Conservation (phyloP, 37 sponge, comb jelly and placozoan species). For the Oopsacas minuta region DNA sequence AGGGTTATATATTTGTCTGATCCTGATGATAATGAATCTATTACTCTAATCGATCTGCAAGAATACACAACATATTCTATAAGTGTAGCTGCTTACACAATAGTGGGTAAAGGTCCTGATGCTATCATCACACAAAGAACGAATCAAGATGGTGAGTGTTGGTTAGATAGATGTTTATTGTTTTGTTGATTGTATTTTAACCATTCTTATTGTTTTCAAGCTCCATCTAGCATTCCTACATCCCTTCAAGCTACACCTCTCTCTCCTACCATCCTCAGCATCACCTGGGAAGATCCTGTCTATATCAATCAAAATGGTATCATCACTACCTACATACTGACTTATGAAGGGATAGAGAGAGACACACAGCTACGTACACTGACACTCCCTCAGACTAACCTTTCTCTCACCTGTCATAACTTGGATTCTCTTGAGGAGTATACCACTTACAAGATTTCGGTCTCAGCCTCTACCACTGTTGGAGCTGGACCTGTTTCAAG, state of each 20-base stretch:
- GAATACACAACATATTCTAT: constrained; percentile 3
- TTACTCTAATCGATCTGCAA: background rate
- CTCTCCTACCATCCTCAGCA: background rate
- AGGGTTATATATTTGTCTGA: background rate
- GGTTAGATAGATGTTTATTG: too few relatives aligned
- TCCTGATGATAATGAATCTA: background rate
- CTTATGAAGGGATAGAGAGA: background rate
- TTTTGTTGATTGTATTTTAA: too few relatives aligned
- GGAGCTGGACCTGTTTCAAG: background rate
- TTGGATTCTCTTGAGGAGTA: constrained; percentile 3
- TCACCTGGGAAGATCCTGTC: constrained; percentile 11
- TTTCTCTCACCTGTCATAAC: constrained; percentile 14
- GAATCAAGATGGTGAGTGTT: constrained; percentile 6
- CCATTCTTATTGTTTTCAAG: too few relatives aligned
- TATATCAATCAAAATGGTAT: background rate
- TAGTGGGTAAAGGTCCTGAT: constrained; percentile 7
- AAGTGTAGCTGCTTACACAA: background rate
- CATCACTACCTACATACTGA: background rate
- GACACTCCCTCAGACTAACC: background rate
- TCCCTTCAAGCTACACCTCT: background rate
- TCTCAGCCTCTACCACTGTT: background rate
- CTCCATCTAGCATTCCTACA: constrained; percentile 12
- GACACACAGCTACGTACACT: background rate
- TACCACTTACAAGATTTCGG: background rate
- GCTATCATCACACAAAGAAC: constrained; percentile 10